These are phyloP conservation scores for Torymus texanus DNA, from an alignment of 2,888 invertebrate species.

Conservation along the genomic window DNA sequence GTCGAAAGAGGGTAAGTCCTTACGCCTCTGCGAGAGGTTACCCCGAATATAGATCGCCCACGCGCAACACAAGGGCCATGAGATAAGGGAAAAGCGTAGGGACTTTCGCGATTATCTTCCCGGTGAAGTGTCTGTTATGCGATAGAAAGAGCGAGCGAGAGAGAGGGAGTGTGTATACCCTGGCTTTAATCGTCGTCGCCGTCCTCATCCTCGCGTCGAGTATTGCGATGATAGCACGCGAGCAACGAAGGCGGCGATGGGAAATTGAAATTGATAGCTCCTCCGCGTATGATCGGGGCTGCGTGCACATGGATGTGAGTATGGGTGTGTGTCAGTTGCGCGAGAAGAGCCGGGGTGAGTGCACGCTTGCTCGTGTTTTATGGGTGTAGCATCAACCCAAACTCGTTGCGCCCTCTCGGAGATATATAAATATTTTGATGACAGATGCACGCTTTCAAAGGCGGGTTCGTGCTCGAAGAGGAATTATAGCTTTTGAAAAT, in stretches of 20 bases:
- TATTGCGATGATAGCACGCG: conserved; percentile 24
- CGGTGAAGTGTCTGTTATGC: conserved; percentile 35
- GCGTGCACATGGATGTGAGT: no score
- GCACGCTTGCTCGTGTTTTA: no score
- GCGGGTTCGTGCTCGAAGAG: no score
- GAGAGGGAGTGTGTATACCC: not conserved
- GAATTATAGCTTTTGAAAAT: no score
- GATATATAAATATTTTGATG: no score
- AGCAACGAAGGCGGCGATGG: conserved; percentile 49
- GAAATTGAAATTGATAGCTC: conserved; percentile 66
- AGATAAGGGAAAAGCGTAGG: conserved; percentile 35
- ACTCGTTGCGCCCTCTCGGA: no score
- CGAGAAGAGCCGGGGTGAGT: no score
- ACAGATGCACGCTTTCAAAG: no score
- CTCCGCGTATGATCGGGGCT: conserved; percentile 24
- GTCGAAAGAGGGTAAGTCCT: not conserved
- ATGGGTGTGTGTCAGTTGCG: not conserved
- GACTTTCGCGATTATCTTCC: conserved; percentile 50
- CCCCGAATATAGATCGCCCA: conserved; percentile 28
- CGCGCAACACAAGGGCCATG: not conserved
- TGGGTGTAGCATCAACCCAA: no score
- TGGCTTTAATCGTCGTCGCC: conserved; percentile 21
- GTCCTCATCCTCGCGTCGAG: conserved; percentile 7
- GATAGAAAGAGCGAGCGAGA: no score
- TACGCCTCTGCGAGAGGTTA: not conserved